These are phyloP conservation scores for Leptinotarsa defecta DNA, from an alignment of 1,140 invertebrate species.

Conservation along the genomic window DNA sequence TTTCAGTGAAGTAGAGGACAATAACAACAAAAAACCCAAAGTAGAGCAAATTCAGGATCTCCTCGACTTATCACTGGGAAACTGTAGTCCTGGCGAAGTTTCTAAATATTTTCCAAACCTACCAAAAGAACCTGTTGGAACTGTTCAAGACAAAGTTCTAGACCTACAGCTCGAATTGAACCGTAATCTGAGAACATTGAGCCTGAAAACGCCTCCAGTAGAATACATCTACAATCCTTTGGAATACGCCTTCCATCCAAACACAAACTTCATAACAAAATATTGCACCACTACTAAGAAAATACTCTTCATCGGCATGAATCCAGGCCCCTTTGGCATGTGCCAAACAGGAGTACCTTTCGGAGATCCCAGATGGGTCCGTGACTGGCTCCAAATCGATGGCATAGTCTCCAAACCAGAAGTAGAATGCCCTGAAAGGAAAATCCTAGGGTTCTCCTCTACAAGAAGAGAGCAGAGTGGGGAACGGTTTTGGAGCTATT, in stretches of 20 bases:
- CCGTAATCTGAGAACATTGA: constrained; percentile 21
- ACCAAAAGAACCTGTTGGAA: background rate
- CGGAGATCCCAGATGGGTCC: constrained; percentile 81
- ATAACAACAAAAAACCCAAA: constrained; percentile 9
- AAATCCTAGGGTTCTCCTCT: constrained; percentile 77
- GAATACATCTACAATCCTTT: constrained; percentile 81
- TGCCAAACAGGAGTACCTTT: constrained; percentile 93
- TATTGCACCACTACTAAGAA: constrained; percentile 71
- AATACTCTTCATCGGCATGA: constrained; percentile 88
- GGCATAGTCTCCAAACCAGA: constrained; percentile 74
- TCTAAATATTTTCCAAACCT: constrained; percentile 37
- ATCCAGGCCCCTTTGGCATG: constrained; percentile 94
- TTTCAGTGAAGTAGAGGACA: constrained; percentile 8
- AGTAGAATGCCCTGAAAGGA: constrained; percentile 71
- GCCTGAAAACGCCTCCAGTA: constrained; percentile 58
- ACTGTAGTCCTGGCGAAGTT: constrained; percentile 15
- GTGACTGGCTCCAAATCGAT: constrained; percentile 75
- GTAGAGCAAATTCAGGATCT: background rate
- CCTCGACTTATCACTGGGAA: constrained; percentile 25
- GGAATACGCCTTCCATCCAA: constrained; percentile 78
- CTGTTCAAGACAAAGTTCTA: constrained; percentile 23
- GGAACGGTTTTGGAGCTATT: constrained; percentile 81
- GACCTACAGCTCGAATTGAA: constrained; percentile 38
- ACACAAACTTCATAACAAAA: constrained; percentile 70
- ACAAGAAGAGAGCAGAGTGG: constrained; percentile 81